These are phyloP conservation scores for Ichneumoninae sp. DNA, from an alignment of 2,888 invertebrate genomes.

Conservation along the genomic window DNA sequence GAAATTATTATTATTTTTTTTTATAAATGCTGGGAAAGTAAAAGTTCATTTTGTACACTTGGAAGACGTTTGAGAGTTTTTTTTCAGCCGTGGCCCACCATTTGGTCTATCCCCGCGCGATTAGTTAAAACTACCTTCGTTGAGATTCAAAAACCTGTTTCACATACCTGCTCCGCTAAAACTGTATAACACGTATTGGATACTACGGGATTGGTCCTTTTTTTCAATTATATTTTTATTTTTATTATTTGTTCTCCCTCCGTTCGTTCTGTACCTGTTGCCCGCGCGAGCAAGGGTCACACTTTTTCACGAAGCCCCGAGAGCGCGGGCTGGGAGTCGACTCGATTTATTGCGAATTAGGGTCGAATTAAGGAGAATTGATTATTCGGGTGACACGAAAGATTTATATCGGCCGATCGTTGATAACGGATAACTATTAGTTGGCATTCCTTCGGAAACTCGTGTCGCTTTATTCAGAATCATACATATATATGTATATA, in stretches of 20 bases:
- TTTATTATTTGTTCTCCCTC: slow-evolving; percentile 38
- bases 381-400: slow-evolving; percentile 58
- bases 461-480: slow-evolving; percentile 15
- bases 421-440: slow-evolving; percentile 53
- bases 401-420: slow-evolving; percentile 57
- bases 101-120: not conserved
- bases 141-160: slow-evolving; percentile 53
- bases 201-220: slow-evolving; percentile 16
- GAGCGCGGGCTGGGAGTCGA: slow-evolving; percentile 49
- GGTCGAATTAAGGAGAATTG: slow-evolving; percentile 65
- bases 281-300: slow-evolving; percentile 64
- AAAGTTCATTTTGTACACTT: not conserved
- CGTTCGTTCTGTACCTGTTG: slow-evolving; percentile 53
- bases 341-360: slow-evolving; percentile 67
- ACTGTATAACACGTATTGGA: slow-evolving; percentile 15
- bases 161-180: slow-evolving; percentile 47
- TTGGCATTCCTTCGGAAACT: slow-evolving; percentile 11
- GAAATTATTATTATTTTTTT: too few relatives aligned
- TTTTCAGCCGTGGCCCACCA: not conserved
- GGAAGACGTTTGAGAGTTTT: not conserved
- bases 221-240: not conserved
- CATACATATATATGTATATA: not conserved
- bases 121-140: not conserved
- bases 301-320: slow-evolving; percentile 48
- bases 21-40: not conserved